Conservation (phyloP, 2,888 invertebrate species). For the Idaea biselata region DNA sequence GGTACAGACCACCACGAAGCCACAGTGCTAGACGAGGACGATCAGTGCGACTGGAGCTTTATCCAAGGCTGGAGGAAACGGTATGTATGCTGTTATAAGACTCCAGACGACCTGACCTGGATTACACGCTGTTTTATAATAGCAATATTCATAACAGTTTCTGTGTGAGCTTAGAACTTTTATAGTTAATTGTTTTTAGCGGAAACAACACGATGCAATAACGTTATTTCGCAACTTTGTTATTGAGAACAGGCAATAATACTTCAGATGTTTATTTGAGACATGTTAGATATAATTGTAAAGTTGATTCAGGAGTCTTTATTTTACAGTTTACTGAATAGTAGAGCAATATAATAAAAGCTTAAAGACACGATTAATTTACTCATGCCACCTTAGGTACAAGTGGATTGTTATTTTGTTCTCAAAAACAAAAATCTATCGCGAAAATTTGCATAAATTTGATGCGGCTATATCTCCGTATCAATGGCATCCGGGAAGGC, state of each 20-base stretch:
- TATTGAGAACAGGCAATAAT: not conserved
- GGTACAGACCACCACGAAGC: constrained; percentile 69
- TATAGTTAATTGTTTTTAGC: constrained; percentile 56
- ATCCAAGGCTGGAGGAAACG: constrained; percentile 87
- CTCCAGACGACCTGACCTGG: constrained; percentile 45
- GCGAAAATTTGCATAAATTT: not conserved
- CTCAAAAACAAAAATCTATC: not conserved
- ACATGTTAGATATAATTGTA: not conserved
- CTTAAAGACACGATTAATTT: not conserved
- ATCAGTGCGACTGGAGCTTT: constrained; percentile 86
- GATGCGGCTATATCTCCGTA: constrained; percentile 18
- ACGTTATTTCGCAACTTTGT: constrained; percentile 21
- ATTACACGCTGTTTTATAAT: constrained; percentile 51
- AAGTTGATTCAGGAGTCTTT: not conserved
- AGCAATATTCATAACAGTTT: constrained; percentile 50
- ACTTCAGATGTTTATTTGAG: not conserved
- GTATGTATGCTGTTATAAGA: constrained; percentile 62
- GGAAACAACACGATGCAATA: constrained; percentile 32
- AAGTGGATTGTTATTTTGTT: not conserved
- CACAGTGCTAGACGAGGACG: constrained; percentile 68
- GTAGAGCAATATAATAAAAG: not conserved
- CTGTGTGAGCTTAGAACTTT: constrained; percentile 46
- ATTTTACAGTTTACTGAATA: not conserved
- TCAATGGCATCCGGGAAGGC: constrained; percentile 47
- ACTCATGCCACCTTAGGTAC: not conserved